phyloP scores from a whole-genome alignment of 1,140 invertebrate genomes.

The Drosophila saltans region DNA sequence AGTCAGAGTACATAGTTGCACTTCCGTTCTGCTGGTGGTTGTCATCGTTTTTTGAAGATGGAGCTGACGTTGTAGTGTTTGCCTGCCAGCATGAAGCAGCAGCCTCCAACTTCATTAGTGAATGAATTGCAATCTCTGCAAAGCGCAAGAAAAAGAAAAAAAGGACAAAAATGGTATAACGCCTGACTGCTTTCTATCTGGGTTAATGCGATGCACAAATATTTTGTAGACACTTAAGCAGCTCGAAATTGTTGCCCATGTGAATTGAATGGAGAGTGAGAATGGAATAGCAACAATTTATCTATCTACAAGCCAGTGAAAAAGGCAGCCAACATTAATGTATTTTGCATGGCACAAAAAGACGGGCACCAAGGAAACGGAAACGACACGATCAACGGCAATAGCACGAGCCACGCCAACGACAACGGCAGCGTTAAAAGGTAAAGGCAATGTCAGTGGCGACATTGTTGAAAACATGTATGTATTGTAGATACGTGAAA shows the following conservation, averaged over 20 bases:
- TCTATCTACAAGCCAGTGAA: constrained; percentile 47
- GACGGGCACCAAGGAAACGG: constrained; percentile 26
- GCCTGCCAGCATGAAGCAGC: constrained; percentile 1
- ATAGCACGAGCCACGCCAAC: constrained; percentile 24
- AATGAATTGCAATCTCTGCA: constrained; percentile 8
- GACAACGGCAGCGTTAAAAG: constrained; percentile 33
- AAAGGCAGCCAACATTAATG: constrained; percentile 60
- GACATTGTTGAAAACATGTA: constrained; percentile 78
- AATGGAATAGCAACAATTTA: constrained; percentile 51
- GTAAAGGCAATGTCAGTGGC: constrained; percentile 57
- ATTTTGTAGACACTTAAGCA: constrained; percentile 64
- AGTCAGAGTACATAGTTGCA: not conserved
- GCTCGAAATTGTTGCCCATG: constrained; percentile 50
- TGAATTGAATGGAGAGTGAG: not conserved
- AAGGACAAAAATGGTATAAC: not conserved
- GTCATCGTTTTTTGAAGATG: constrained; percentile 11
- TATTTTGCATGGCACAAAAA: constrained; percentile 24
- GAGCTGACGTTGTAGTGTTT: constrained; percentile 7
- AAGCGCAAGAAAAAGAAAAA: not conserved
- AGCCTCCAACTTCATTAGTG: constrained; percentile 38
- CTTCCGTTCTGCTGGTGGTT: constrained; percentile 3
- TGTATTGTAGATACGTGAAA: constrained; percentile 70
- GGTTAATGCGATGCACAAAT: constrained; percentile 67
- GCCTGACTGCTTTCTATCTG: constrained; percentile 44
- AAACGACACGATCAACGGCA: constrained; percentile 48